These are phyloP conservation scores for Erebia palarica DNA, from an alignment of 2,888 invertebrate species.

Conservation along the genomic window DNA sequence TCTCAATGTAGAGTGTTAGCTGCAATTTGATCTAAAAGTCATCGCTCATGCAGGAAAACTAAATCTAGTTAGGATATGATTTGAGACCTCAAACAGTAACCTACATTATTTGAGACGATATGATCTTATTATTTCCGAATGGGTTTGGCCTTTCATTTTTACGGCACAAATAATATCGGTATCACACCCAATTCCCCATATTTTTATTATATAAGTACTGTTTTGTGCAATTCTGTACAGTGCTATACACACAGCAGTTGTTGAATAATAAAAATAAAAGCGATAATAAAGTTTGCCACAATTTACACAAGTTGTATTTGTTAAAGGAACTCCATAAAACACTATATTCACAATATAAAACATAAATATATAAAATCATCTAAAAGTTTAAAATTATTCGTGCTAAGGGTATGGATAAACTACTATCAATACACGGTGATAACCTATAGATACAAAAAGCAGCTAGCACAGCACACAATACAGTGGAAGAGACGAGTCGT, in stretches of 20 bases:
- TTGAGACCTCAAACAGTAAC: conserved; percentile 22
- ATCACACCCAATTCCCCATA: background rate
- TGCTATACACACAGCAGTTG: conserved; percentile 61
- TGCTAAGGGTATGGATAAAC: conserved; percentile 71
- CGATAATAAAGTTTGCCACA: conserved; percentile 31
- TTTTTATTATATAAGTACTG: background rate
- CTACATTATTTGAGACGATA: background rate
- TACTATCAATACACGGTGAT: conserved; percentile 77
- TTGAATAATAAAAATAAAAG: conserved; percentile 54
- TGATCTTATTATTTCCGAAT: background rate
- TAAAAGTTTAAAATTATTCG: conserved; percentile 50
- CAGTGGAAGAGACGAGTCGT: conserved; percentile 81
- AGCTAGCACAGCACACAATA: conserved; percentile 82
- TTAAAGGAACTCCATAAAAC: conserved; percentile 23
- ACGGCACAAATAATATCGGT: conserved; percentile 1
- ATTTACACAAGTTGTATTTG: conserved; percentile 30
- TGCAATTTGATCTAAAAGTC: conserved; percentile 78
- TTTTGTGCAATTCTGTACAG: conserved; percentile 75
- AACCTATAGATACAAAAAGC: conserved; percentile 82
- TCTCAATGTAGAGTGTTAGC: conserved; percentile 74
- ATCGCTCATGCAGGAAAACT: conserved; percentile 71
- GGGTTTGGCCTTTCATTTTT: conserved; percentile 7
- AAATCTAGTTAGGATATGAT: conserved; percentile 38
- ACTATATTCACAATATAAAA: conserved; percentile 32
- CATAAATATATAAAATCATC: conserved; percentile 26